These are phyloP conservation scores for Candoia aspera DNA, from an alignment of 2,113 vertebrate species.

Conservation along the genomic window DNA sequence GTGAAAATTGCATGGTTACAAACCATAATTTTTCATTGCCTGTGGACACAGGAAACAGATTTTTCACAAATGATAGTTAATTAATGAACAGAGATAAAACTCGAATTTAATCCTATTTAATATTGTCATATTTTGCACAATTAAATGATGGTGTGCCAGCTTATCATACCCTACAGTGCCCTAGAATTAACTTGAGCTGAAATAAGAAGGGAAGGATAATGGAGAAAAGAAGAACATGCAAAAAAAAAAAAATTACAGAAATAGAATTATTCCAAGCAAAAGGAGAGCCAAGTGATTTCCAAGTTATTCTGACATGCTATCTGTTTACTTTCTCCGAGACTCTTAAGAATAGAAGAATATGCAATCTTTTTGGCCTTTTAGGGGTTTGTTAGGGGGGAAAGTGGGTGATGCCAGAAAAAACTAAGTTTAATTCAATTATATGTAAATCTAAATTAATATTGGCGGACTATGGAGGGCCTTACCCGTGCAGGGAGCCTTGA, in stretches of 20 bases:
- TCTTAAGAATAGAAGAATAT: not conserved
- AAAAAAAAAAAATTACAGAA: not conserved
- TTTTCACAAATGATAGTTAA: not conserved
- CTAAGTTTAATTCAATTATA: not conserved
- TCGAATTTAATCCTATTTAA: not conserved
- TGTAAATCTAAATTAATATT: not conserved
- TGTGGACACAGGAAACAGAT: not conserved
- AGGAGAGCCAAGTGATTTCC: not conserved
- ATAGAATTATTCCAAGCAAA: not conserved
- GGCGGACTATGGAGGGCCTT: too few relatives aligned
- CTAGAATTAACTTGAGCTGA: not conserved
- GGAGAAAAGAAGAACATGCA: not conserved
- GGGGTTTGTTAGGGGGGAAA: not conserved
- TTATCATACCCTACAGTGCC: not conserved
- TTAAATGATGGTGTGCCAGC: not conserved
- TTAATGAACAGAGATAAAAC: not conserved
- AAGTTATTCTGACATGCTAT: not conserved
- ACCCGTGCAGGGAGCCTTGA: too few relatives aligned
- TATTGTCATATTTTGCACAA: not conserved
- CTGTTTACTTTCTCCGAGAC: not conserved
- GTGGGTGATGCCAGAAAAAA: not conserved
- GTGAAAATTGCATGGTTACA: not conserved
- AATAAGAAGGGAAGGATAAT: constrained; percentile 7
- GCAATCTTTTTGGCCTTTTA: not conserved
- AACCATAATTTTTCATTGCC: not conserved